A percentile compares a stretch with the other conserved stretches of the same genome.
Conservation (phyloP, 1,140 invertebrate species). For the Pogonomyrmex californicus region DNA sequence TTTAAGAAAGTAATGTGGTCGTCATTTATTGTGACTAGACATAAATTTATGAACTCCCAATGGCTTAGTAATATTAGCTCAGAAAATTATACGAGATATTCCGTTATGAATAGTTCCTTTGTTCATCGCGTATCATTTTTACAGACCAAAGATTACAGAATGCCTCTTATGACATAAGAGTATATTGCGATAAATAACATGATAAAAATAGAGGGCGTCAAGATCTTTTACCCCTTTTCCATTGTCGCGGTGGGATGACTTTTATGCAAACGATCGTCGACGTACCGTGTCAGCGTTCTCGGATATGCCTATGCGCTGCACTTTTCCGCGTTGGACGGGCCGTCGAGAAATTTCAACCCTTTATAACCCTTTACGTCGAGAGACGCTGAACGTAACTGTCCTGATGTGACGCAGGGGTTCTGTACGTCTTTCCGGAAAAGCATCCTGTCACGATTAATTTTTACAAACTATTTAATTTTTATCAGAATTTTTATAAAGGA, state of each 20-base stretch:
- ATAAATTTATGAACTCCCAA: slow-evolving; percentile 20
- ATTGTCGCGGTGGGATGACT: slow-evolving; percentile 55
- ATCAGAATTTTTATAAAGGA: neutral
- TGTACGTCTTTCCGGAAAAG: slow-evolving; percentile 17
- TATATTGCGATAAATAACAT: slow-evolving; percentile 60
- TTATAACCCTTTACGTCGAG: slow-evolving; percentile 24
- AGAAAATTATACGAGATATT: neutral
- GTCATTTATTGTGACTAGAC: neutral
- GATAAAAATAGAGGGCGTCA: slow-evolving; percentile 70
- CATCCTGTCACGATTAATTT: slow-evolving; percentile 34
- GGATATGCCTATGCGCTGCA: slow-evolving; percentile 57
- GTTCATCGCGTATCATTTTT: slow-evolving; percentile 41
- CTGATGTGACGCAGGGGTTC: neutral
- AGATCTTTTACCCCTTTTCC: slow-evolving; percentile 49
- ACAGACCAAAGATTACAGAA: slow-evolving; percentile 59
- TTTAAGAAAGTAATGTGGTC: neutral
- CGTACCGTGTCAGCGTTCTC: slow-evolving; percentile 65
- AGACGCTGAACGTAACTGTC: slow-evolving; percentile 32
- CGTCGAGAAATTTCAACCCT: slow-evolving; percentile 48
- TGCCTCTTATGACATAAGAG: neutral
- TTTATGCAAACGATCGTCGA: slow-evolving; percentile 71
- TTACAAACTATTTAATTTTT: neutral
- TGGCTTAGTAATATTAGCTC: neutral
- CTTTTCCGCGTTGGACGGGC: slow-evolving; percentile 56
- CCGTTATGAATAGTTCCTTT: neutral